These are phyloP conservation scores for Drosophila kanapiae DNA, from an alignment of 1,140 invertebrate genomes.

Conservation along the genomic window DNA sequence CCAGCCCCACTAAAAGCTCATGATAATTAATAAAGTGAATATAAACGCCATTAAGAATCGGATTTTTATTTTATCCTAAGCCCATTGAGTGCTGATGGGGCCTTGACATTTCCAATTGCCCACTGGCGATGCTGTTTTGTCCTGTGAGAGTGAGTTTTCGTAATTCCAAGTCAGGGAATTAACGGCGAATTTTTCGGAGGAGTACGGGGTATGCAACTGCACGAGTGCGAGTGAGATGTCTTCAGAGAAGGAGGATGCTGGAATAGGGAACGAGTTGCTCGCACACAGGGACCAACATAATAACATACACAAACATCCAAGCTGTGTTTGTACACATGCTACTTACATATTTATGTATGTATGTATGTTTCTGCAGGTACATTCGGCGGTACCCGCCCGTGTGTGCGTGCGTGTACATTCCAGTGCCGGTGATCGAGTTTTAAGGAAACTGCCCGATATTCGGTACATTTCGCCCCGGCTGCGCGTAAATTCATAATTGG, in stretches of 20 bases:
- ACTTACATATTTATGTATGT: constrained; percentile 1
- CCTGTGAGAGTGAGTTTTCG: constrained; percentile 3
- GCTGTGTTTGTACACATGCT: not conserved
- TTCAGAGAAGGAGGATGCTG: constrained; percentile 37
- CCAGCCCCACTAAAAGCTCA: constrained; percentile 63
- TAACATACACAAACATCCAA: constrained; percentile 9
- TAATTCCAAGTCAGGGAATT: constrained; percentile 12
- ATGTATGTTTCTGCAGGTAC: constrained; percentile 17
- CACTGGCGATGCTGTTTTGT: constrained; percentile 12
- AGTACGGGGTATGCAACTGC: constrained; percentile 8
- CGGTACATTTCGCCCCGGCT: not conserved
- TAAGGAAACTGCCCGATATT: constrained; percentile 16
- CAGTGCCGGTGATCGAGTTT: constrained; percentile 34
- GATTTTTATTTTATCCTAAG: constrained; percentile 61
- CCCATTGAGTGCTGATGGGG: constrained; percentile 55
- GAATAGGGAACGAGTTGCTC: constrained; percentile 38
- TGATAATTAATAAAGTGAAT: constrained; percentile 79
- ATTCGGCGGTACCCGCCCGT: constrained; percentile 3
- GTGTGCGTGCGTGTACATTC: constrained; percentile 6
- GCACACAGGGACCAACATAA: constrained; percentile 7
- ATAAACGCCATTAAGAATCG: constrained; percentile 58
- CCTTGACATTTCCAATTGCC: constrained; percentile 41
- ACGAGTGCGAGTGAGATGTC: constrained; percentile 31
- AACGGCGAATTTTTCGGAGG: constrained; percentile 11
- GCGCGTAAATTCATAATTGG: constrained; percentile 53